These are phyloP conservation scores for Oreochromis mossambicus DNA, from an alignment of 2,797 vertebrate genomes.

Conservation along the genomic window DNA sequence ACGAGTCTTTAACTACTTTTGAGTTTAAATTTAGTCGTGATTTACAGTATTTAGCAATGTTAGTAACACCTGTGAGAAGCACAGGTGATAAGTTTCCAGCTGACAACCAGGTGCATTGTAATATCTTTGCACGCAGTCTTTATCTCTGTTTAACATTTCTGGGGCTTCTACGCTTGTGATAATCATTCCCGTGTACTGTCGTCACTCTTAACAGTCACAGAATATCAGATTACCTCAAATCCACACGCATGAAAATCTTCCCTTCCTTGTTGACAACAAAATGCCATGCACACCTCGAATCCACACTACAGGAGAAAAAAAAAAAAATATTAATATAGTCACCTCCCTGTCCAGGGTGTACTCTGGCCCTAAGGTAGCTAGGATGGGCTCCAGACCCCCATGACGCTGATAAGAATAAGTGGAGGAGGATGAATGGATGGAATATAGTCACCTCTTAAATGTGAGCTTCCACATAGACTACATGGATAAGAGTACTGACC, in stretches of 20 bases:
- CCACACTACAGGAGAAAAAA: background rate
- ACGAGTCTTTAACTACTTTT: background rate
- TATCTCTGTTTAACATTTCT: background rate
- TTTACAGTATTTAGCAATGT: background rate
- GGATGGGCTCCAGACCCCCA: background rate
- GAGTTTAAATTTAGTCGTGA: background rate
- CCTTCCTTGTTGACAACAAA: background rate
- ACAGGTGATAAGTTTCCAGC: background rate
- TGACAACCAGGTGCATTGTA: background rate
- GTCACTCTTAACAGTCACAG: background rate
- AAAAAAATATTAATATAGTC: background rate
- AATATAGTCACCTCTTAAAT: background rate
- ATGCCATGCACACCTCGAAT: constrained; percentile 7
- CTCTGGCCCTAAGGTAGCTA: background rate
- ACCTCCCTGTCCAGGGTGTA: background rate
- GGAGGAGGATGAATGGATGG: background rate
- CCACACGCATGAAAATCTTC: background rate
- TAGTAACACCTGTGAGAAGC: background rate
- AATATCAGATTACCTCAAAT: constrained; percentile 34
- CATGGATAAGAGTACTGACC: background rate
- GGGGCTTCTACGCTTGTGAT: background rate
- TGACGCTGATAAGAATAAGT: background rate
- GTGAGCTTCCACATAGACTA: background rate
- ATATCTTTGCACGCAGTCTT: background rate
- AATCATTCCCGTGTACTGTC: background rate